Conservation (phyloP, 2,797 vertebrate genomes). For the Diceros bicornis region DNA sequence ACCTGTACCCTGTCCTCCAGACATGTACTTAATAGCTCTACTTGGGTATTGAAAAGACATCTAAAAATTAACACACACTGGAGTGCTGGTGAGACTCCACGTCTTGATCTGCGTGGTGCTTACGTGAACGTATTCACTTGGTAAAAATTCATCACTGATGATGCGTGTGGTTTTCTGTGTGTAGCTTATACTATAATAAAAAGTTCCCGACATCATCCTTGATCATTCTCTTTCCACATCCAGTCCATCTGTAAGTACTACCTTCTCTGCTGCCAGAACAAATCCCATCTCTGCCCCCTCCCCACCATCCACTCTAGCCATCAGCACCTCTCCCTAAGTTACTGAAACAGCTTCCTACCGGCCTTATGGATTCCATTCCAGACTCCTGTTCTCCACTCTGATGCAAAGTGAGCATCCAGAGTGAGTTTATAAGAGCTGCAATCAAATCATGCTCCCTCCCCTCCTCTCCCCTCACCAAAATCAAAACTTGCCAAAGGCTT, state of each 20-base stretch:
- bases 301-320: not conserved
- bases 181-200: not conserved
- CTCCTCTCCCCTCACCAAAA: not conserved
- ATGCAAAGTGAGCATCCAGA: not conserved
- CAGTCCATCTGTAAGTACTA: not conserved
- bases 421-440: not conserved
- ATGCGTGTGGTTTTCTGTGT: not conserved
- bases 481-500: not conserved
- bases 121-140: rapidly evolving
- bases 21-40: not conserved
- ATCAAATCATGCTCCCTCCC: too few relatives aligned
- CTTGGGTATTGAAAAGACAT: not conserved
- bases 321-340: not conserved
- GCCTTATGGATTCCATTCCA: too few relatives aligned
- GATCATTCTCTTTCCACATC: not conserved
- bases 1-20: not conserved
- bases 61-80: rapidly evolving
- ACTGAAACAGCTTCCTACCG: not conserved
- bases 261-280: not conserved
- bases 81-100: not conserved
- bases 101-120: rapidly evolving
- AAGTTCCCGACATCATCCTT: not conserved
- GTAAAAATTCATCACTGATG: not conserved
- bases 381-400: not conserved
- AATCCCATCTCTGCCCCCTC: too few relatives aligned